Base-by-base conservation (phyloP, 2,797 vertebrate species). In the Melopsittacus undulatus region DNA sequence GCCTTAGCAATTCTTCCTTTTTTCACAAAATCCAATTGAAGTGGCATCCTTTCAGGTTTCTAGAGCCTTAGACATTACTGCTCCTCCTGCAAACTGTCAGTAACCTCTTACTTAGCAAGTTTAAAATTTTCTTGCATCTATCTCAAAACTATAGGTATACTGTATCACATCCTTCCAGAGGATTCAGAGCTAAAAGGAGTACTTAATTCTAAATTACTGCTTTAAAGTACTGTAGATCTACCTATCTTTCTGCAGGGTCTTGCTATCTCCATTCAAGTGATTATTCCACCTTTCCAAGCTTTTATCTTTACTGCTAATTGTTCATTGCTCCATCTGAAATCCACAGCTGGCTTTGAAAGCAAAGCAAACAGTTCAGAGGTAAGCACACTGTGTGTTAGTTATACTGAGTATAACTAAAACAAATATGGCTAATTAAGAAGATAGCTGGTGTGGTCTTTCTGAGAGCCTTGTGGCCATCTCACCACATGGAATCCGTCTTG, bases 51-150 rank as follows among this genome's bases (percentile, higher is more conserved):
- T 90, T 78, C 12, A 45, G 59, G 13, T 83, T 93, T 96, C 70
- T 77, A 46, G 30, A 83, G 40, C 24, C 69, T 94, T 63, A 89
- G n/a, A 43, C 59, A 81, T 86, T 64, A 42, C 62, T 77, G 29
- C 11, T 84, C 52, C 32, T 38, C 45, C 83, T 76, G 75, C 54
- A 94, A 96, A 94, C 32, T 29, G 6, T 26, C 78, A 94, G 76
- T 36, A 79, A 85, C 48, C 49, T 93, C 77, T 94, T 83, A 72
- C 83, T 80, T 94, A 57, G 85, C 81, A 96, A 82, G 32, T 83
- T 94, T 73, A 66, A 74, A 23, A 63, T 92, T 94, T 93, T 80
- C 48, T 82, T 94, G 40, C 51, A 72, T 86, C 74, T 96, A 38
- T 95, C 83, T 97, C 87, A 92, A 82, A 86, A 90, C 52, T 74